phyloP scores from a whole-genome alignment of 2,113 vertebrate species.

The Motacilla tschutschensis region DNA sequence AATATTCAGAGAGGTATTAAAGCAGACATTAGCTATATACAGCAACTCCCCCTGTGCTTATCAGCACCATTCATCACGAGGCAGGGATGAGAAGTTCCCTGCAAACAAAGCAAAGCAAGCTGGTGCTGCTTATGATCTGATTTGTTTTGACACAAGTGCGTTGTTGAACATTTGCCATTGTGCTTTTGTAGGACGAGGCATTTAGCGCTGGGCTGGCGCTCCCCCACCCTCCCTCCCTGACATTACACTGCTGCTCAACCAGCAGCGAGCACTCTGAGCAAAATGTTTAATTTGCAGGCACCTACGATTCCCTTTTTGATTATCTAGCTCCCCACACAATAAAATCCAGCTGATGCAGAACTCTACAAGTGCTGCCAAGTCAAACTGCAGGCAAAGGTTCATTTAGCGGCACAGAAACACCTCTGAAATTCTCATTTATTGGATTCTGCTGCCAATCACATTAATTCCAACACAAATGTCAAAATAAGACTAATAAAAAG shows the following conservation, averaged over 20 bases:
- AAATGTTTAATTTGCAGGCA: conserved; percentile 48
- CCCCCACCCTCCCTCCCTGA: not conserved
- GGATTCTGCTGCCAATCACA: conserved; percentile 24
- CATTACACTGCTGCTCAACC: not conserved
- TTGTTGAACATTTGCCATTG: not conserved
- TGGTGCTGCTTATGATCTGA: not conserved
- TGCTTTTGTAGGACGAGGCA: not conserved
- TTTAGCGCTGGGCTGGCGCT: not conserved
- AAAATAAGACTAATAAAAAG: conserved; percentile 43
- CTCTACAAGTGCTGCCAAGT: conserved; percentile 41
- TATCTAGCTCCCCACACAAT: conserved; percentile 56
- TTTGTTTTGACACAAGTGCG: conserved; percentile 13
- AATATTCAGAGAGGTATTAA: not conserved
- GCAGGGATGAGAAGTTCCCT: not conserved
- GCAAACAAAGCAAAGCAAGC: conserved; percentile 13
- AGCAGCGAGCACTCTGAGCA: not conserved
- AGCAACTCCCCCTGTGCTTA: not conserved
- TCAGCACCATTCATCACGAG: not conserved
- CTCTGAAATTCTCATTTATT: conserved; percentile 52
- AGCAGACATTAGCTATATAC: not conserved
- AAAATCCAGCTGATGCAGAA: conserved; percentile 55
- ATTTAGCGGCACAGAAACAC: conserved; percentile 25
- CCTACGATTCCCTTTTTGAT: conserved; percentile 18
- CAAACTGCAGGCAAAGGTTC: conserved; percentile 43
- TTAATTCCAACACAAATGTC: conserved; percentile 65